These are phyloP conservation scores for Etia nguti DNA, from an alignment of 2,113 vertebrate species.

Conservation along the genomic window DNA sequence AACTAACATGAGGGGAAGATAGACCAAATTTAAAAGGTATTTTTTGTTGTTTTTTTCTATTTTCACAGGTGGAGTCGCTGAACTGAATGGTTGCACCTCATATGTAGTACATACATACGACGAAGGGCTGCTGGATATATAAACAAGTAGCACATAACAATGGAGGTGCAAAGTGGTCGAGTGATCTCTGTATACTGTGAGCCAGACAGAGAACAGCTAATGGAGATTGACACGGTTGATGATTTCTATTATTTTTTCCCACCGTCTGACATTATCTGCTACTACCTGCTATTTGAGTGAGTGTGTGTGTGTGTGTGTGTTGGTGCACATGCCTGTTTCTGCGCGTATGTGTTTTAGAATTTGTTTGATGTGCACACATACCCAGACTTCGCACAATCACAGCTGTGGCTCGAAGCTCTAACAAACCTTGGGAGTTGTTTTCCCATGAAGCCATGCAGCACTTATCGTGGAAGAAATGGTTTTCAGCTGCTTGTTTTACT, in stretches of 20 bases:
- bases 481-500: neutral
- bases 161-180: neutral
- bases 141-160: neutral
- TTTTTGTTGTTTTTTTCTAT: neutral
- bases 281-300: neutral
- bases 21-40: neutral
- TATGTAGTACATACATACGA: neutral
- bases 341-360: neutral
- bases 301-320: neutral
- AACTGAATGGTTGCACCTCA: neutral
- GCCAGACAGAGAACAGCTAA: neutral
- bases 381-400: neutral
- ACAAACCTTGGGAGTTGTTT: neutral
- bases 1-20: neutral
- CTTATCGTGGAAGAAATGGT: neutral
- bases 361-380: neutral
- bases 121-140: neutral
- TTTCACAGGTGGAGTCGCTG: neutral
- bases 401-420: neutral
- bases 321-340: neutral
- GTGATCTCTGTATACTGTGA: neutral
- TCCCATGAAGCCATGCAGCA: neutral
- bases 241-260: neutral
- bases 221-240: constrained; percentile 3
- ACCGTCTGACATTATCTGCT: neutral